Base-by-base conservation (phyloP, 2,888 invertebrate genomes). In the Drosophila anomalipes region DNA sequence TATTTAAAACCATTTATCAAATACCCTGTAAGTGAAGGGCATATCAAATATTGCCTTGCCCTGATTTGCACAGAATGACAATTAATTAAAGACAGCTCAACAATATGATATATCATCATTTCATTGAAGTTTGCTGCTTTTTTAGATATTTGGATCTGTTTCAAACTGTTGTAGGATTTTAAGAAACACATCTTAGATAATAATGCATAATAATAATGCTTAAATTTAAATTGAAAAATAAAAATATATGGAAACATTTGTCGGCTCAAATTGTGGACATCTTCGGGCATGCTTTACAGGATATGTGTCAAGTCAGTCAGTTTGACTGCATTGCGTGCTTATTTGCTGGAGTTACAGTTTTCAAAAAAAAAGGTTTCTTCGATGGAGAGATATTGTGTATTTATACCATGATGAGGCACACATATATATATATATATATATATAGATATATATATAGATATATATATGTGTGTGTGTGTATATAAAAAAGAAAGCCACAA, bases 401-500 rank as follows among this genome's bases (percentile, higher is more conserved):
- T 12, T 44, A 26, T 22, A 22, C 12, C 41, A n/a, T 41, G 41
- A 10, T 12, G 10, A n/a, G n/a, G 6, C 44, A 33, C 28, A 37
- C 35, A 14, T 14, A 2, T 14, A 16, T 33, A 26, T 26, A 5
- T 16, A 28, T 12, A 19, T 30, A 12, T 47, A 22, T n/a, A 14
- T 14, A 2, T 14, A 16, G 26, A 26, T 26, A 5, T 16, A 28
- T 12, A 19, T 30, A 12, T 47, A 22, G n/a, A n/a, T n/a, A 10
- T 26, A 35, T 67, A 16, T 49, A 4, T 61, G 10, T 47, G 7
- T 60, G 39, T 35, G 37, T 47, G 32, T 28, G 33, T 52, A 9
- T 39, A 33, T 37, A 52, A 77, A 77, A 80, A 83, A 80, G 77
- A 77, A 80, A 80, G 80, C 77, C 77, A 41, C 57, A 70, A 72